phyloP scores from a whole-genome alignment of 2,888 invertebrate genomes.

The Ophion ellenae region DNA sequence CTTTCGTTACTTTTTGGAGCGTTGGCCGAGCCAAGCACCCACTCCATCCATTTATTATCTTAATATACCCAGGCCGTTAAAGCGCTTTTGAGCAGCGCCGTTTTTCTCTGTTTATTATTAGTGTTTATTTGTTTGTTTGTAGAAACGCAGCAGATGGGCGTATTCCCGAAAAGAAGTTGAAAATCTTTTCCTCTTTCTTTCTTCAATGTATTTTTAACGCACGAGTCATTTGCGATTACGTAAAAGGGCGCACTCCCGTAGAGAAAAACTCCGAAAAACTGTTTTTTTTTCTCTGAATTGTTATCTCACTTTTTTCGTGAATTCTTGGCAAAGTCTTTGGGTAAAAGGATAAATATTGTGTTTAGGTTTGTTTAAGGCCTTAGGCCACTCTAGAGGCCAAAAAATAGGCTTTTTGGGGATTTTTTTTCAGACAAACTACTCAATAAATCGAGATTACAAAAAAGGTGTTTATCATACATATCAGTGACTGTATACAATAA shows the following conservation, averaged over 20 bases:
- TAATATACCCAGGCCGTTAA: not conserved
- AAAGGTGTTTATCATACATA: too few relatives aligned
- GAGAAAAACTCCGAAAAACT: not conserved
- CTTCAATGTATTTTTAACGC: not conserved
- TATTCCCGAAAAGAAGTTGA: not conserved
- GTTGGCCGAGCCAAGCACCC: slow-evolving; percentile 47
- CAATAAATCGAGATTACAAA: too few relatives aligned
- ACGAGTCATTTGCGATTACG: not conserved
- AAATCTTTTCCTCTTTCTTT: not conserved
- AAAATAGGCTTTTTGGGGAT: too few relatives aligned
- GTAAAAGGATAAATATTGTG: too few relatives aligned
- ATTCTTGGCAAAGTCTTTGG: too few relatives aligned
- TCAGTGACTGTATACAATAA: too few relatives aligned
- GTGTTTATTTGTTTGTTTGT: not conserved
- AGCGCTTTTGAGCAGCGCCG: not conserved
- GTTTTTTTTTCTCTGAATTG: not conserved
- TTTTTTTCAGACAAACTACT: too few relatives aligned
- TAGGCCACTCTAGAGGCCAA: too few relatives aligned
- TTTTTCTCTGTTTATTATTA: slow-evolving; percentile 2
- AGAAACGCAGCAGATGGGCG: not conserved
- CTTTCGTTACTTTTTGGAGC: not conserved
- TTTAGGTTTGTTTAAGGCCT: not conserved
- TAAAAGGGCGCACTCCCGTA: not conserved
- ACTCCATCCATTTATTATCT: slow-evolving; percentile 43
- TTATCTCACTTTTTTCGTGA: too few relatives aligned